Evolutionary conservation across 2,113 vertebrate genomes (phyloP), one percentile per base, ranked within the genome.

Genomic region (Gavia stellata): DNA sequence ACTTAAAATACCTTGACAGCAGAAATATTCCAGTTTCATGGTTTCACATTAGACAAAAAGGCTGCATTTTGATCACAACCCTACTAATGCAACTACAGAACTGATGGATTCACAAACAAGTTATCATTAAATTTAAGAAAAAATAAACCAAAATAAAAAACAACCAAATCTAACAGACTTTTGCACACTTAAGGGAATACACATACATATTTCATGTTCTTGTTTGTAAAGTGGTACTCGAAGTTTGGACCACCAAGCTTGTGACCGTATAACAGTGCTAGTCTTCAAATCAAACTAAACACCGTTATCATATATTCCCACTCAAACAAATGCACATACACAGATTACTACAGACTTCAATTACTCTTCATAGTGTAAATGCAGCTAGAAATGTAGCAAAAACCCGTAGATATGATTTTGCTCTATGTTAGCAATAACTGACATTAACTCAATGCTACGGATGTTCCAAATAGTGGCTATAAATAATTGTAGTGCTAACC

Each of bases 271-370:
- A 82, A 53, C 7, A 59, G 12, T 26, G 6, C 5, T 47, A 40
- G 31, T 82, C 38, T 80, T 75, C 12, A 84, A 77, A 85, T 70
- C 23, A 50, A 67, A 59, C 15, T 31, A 81, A 19, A 71, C 9
- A 88, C 2, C 2, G 0, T 24, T 24, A 42, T 15, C 13, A 19
- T 14, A 12, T n/a, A 65, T 25, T 31, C n/a, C 7, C 4, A 28
- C 49, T 47, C 47, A 70, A 84, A 79, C 12, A 62, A 66, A 61
- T 9, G n/a, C 12, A 82, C 1, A n/a, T 4, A 47, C 25, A 59
- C 10, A 84, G 29, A n/a, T 68, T 86, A 62, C 42, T 73, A 31
- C 14, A 50, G 14, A 71, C 20, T 78, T 83, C 55, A 74, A 26
- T 63, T 40, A 45, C 9, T 62, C 38, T 78, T 84, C 16, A 7